Conservation (phyloP, 1,140 invertebrate species). For the Ceratoteleas bidentatus region DNA sequence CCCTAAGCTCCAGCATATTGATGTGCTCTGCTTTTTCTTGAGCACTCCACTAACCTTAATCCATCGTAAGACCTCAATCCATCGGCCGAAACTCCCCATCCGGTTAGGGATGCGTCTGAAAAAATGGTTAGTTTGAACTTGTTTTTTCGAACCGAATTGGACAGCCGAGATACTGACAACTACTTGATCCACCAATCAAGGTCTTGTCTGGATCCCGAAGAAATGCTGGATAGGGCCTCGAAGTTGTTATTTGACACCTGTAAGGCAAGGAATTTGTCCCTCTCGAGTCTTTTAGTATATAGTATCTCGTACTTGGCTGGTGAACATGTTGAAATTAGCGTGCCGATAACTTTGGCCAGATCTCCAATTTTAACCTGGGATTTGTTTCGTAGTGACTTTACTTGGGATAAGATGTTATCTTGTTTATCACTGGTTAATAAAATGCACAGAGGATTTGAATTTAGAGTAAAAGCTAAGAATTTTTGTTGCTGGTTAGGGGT, state of each 20-base stretch:
- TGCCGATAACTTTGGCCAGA: background rate
- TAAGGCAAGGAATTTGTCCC: no score
- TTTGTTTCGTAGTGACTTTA: background rate
- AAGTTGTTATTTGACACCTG: no score
- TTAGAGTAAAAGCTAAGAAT: background rate
- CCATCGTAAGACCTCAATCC: background rate
- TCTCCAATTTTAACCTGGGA: background rate
- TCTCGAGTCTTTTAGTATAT: conserved; percentile 2
- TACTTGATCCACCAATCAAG: conserved; percentile 2
- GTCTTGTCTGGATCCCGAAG: background rate
- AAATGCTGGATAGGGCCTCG: background rate
- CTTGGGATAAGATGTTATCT: background rate
- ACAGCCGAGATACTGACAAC: background rate
- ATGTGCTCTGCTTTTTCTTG: conserved; percentile 8
- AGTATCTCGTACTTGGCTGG: background rate
- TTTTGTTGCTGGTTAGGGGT: background rate
- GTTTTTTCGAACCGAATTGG: background rate
- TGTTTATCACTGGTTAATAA: background rate
- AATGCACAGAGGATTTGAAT: background rate
- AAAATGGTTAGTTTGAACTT: background rate
- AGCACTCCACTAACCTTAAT: conserved; percentile 20
- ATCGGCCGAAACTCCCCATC: conserved; percentile 14
- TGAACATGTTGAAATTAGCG: background rate
- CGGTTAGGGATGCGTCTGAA: conserved; percentile 24
- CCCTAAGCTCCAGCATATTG: conserved; percentile 12